phyloP scores from a whole-genome alignment of 92 coral and sea anemone species.

The Phenganax subtilis region DNA sequence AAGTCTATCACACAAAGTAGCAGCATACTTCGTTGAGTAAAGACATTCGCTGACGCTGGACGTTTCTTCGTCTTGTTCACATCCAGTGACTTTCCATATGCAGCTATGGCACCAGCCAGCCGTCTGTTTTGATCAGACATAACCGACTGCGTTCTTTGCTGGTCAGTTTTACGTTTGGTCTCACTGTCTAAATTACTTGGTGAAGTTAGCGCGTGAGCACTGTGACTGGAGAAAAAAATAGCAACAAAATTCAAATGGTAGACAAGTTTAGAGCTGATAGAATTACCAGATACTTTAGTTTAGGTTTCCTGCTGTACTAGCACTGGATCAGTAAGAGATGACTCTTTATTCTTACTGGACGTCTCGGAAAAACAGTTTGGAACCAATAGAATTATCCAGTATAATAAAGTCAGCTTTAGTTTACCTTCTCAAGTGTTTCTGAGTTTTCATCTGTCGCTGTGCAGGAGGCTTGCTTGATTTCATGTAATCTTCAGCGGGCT shows the following conservation, averaged over 20 bases:
- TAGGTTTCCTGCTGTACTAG: too few species aligned
- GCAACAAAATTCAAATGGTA: too few species aligned
- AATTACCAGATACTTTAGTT: too few species aligned
- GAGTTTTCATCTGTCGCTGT: constrained; percentile 44
- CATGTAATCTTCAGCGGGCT: constrained; percentile 2
- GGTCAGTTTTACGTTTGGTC: constrained; percentile 47
- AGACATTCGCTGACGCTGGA: constrained; percentile 72
- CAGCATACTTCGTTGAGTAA: constrained; percentile 59
- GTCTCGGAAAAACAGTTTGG: neutral
- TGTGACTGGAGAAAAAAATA: constrained; percentile 13
- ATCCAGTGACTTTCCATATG: constrained; percentile 89
- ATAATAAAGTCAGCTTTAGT: neutral
- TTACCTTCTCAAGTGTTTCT: constrained; percentile 52
- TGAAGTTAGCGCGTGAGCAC: constrained; percentile 28
- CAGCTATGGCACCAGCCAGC: constrained; percentile 69
- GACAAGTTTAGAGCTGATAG: too few species aligned
- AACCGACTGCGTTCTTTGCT: neutral
- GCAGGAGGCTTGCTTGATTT: constrained; percentile 10
- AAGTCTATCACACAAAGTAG: neutral
- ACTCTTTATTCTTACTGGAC: neutral
- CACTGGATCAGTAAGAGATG: too few species aligned
- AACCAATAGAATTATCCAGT: too few species aligned
- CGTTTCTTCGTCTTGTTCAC: constrained; percentile 67
- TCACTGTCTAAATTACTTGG: constrained; percentile 36
- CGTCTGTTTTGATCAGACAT: constrained; percentile 36